Evolutionary conservation across 2,113 vertebrate genomes (phyloP), one percentile per base, ranked within the genome.

Genomic region (Peromyscus polionotus): DNA sequence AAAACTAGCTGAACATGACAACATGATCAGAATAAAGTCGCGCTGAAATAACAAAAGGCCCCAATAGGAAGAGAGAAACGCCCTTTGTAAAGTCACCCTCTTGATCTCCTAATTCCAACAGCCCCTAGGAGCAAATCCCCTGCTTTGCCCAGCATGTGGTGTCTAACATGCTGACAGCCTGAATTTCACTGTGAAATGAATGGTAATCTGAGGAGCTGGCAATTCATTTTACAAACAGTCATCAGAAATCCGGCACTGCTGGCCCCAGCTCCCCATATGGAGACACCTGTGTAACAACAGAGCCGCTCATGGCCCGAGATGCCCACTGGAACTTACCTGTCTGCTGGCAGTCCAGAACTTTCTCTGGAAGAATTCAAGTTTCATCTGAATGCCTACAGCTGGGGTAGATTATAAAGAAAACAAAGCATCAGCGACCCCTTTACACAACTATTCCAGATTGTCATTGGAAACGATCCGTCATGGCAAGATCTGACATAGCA

Each of bases 371-470:
- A 99, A 99, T 95, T 99, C 99, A 93, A 99, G 99, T 98, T 99
- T 99, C 99, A 99, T 99, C 98, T 99, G 99, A 97, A 99, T 99
- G 93, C 99, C 99, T 96, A 99, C 99, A 99, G 99, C 99, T 99
- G 98, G 95, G 98, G 99, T 93, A 99, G 54, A 99, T 54, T 97
- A 97, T 79, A 98, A 97, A 98, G 76, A 97, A 95, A 13, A 26
- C 61, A 95, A 39, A 6, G 3, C 24, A 20, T 95, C 96, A 97
- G 93, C 94, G 76, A 94, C 94, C 73, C 24, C 93, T 95, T 93
- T 77, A 88, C 91, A 88, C n/a, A 0, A 86, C 79, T 84, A 86
- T 90, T 97, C 92, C 84, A 95, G 95, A 92, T 93, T 83, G 94
- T 72, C 92, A 51, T 26, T 61, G 93, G 95, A 91, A 96, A 94